Evolutionary conservation across 2,797 vertebrate species (phyloP), one percentile per base, ranked within the genome.

Genomic region (Squalus acanthias): DNA sequence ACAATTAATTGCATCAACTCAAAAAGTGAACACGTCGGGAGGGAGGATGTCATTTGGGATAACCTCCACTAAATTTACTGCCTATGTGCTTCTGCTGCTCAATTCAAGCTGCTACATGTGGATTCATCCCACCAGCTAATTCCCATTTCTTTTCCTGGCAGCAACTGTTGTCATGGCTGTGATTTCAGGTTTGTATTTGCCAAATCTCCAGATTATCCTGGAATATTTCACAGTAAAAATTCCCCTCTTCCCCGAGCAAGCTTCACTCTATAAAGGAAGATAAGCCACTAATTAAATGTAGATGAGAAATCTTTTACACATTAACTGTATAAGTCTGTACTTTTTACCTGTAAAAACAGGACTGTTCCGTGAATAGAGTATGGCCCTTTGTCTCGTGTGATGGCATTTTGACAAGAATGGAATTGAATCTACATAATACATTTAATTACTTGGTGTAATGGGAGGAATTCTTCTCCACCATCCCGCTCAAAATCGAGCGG

Each of bases 371-470:
- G 79, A 46, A 85, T 22, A 85, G 39, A 85, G 46, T 50, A 15
- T 46, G 15, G 15, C n/a, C 74, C n/a, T 17, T 82, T 82, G 15
- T 50, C 15, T 85, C 46, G 79, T 85, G 39, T 46, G 17, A 20
- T 85, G 79, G 79, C 76, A 46, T 82, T 82, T 85, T 85, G 79
- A 85, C 79, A 85, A 50, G n/a, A 20, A 46, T 85, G 79, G 79
- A 85, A 46, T 50, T 85, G 79, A 85, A 46, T n/a, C 17, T n/a
- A 85, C 74, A 39, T 79, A 15, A n/a, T 79, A 39, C 79, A 39
- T n/a, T 82, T 74, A 74, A 8, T 10, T 82, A n/a, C 33, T 79
- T n/a, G 33, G n/a, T 82, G 17, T n/a, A 17, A 46, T 82, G 76
- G 76, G n/a, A 82, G 13, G 39, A 39, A 46, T 46, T 82, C 76